Conservation (phyloP, 2,797 vertebrate species). For the Enteromius thamalakanensis region DNA sequence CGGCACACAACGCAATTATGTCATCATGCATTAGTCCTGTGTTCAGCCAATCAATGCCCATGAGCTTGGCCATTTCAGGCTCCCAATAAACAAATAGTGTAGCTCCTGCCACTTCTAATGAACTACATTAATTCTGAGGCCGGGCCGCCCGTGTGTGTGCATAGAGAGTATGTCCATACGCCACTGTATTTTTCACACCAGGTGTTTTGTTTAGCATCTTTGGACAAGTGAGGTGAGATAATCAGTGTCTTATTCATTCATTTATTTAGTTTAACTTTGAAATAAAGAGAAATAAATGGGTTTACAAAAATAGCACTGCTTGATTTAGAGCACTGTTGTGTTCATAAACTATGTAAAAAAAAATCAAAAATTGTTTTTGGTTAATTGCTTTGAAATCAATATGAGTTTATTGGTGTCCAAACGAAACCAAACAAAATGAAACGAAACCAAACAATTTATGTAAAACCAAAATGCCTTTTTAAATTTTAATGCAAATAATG, state of each 20-base stretch:
- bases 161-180: neutral
- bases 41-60: slow-evolving; percentile 35
- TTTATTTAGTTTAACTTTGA: neutral
- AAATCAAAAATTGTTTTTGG: neutral
- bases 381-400: neutral
- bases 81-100: slow-evolving; percentile 39
- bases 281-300: neutral
- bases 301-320: neutral
- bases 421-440: no score
- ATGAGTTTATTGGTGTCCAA: neutral
- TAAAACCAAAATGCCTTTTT: no score
- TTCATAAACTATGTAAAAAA: neutral
- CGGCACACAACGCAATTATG: slow-evolving; percentile 39
- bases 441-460: no score
- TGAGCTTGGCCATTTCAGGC: slow-evolving; percentile 18
- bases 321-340: neutral
- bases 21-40: slow-evolving; percentile 34
- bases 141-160: neutral
- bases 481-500: no score
- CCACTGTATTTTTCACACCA: neutral
- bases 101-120: slow-evolving; percentile 41
- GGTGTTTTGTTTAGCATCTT: slow-evolving; percentile 11
- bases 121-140: slow-evolving; percentile 12
- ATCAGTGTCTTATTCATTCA: neutral
- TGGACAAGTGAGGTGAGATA: neutral